These are phyloP conservation scores for Spilosoma lubricipeda DNA, from an alignment of 2,888 invertebrate species.

Conservation along the genomic window DNA sequence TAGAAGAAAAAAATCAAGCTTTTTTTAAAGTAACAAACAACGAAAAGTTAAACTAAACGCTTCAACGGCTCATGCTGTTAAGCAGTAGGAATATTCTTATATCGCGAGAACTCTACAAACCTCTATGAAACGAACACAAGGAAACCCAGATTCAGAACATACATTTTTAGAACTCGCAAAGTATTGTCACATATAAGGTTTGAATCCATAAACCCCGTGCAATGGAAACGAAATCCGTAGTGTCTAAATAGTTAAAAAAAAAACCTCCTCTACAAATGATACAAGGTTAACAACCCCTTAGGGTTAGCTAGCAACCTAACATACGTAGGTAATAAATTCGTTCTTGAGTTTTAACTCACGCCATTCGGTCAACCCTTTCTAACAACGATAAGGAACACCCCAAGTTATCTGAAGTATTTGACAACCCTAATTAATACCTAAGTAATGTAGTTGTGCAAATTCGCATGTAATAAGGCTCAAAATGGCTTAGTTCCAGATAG, in stretches of 20 bases:
- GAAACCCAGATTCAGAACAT: too few relatives aligned
- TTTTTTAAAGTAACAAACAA: background rate
- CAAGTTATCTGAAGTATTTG: conserved; percentile 2
- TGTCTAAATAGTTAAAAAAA: background rate
- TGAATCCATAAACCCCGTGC: too few relatives aligned
- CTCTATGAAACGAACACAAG: too few relatives aligned
- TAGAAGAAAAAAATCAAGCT: background rate
- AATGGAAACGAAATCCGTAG: too few relatives aligned
- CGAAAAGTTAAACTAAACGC: too few relatives aligned
- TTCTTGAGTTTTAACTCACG: background rate
- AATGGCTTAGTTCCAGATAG: background rate
- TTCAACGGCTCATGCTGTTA: too few relatives aligned
- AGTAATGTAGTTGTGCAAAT: background rate
- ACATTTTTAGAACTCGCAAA: too few relatives aligned
- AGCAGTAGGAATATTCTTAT: too few relatives aligned
- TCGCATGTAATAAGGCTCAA: conserved; percentile 4
- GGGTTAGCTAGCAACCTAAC: background rate
- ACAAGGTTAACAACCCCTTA: background rate
- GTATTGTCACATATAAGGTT: too few relatives aligned
- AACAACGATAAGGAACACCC: background rate
- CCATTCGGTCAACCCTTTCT: background rate
- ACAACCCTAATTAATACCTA: conserved; percentile 11
- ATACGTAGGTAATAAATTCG: background rate
- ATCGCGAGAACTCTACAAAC: too few relatives aligned
- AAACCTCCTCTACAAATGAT: background rate